Evolutionary conservation across 2,888 invertebrate genomes (phyloP), one percentile per base, ranked within the genome.

Genomic region (Dynastes tityus): DNA sequence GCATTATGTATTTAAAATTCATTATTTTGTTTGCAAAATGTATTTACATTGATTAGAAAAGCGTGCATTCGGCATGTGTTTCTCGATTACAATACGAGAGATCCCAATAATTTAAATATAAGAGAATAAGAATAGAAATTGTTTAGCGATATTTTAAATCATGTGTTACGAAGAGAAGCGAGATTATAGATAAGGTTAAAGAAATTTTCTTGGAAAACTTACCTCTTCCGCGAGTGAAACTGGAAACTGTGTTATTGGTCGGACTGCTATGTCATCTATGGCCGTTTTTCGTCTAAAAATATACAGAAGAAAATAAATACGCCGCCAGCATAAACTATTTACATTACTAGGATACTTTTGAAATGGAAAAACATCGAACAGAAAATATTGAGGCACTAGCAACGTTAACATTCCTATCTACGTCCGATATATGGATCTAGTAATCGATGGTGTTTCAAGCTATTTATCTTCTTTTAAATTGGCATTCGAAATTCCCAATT

Each of bases 191-290:
- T 16, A 55, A 55, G 77, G 64, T 29, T 45, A 29, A 49, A 29
- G 53, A 45, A 22, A 89, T 92, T 91, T 87, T 95, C 95, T 92
- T n/a, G 11, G 65, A 74, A 45, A 32, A 89, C 92, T 91, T 87
- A 95, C 95, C 92, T 96, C 96, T 89, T 96, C 96, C 85, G 95
- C 95, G 78, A 96, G 89, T n/a, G 93, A 92, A 40, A 95, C 91
- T 29, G 97, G 97, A 87, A 97, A 97, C 88, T 95, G 95, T 32
- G 94, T 94, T 75, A 97, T 91, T 8, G 97, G 96, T 87, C 95
- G 96, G 45, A 97, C 97, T n/a, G 97, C 97, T 80, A 97, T 93
- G 84, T 96, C 95, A 87, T 95, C 93, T 83, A 95, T 86, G 63
- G 94, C 95, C 53, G 92, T 88, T 82, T 93, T 92, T 85, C 94